A percentile compares a stretch with the other conserved stretches of the same genome.
These are phyloP conservation scores for Paratrypauchen microcephalus DNA, from an alignment of 2,797 vertebrate species.

Conservation along the genomic window DNA sequence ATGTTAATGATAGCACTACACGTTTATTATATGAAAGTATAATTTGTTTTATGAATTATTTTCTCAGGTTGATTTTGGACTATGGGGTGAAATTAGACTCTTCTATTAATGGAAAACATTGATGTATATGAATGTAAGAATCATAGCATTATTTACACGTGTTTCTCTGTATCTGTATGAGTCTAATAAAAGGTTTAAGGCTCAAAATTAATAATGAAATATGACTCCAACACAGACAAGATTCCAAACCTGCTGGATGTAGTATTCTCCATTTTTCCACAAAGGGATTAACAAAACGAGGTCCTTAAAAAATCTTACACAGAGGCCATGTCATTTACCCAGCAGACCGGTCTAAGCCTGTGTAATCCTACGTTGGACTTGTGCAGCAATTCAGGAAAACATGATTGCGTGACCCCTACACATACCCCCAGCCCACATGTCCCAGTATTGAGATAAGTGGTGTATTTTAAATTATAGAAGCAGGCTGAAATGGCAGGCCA, in stretches of 20 bases:
- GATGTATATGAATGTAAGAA: neutral
- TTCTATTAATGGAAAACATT: no score
- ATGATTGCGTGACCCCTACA: neutral
- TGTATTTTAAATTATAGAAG: neutral
- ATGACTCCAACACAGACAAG: neutral
- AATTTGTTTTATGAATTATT: no score
- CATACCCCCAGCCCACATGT: conserved; percentile 3
- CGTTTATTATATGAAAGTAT: no score
- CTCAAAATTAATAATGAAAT: neutral
- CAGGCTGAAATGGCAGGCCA: neutral
- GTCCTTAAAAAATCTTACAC: conserved; percentile 3
- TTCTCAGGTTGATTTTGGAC: no score
- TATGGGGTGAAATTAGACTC: no score
- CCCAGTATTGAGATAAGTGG: neutral
- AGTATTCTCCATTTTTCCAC: conserved; percentile 13
- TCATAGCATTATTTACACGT: neutral
- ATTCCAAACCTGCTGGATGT: neutral
- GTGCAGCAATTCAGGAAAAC: conserved; percentile 9
- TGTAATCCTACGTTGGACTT: neutral
- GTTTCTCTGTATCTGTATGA: neutral
- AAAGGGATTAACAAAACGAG: conserved; percentile 21
- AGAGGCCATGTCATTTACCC: conserved; percentile 2
- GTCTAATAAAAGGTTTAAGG: neutral
- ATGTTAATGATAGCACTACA: no score
- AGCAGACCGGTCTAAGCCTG: conserved; percentile 3